These are phyloP conservation scores for Leucophenga varia DNA, from an alignment of 1,140 invertebrate genomes.

Conservation along the genomic window DNA sequence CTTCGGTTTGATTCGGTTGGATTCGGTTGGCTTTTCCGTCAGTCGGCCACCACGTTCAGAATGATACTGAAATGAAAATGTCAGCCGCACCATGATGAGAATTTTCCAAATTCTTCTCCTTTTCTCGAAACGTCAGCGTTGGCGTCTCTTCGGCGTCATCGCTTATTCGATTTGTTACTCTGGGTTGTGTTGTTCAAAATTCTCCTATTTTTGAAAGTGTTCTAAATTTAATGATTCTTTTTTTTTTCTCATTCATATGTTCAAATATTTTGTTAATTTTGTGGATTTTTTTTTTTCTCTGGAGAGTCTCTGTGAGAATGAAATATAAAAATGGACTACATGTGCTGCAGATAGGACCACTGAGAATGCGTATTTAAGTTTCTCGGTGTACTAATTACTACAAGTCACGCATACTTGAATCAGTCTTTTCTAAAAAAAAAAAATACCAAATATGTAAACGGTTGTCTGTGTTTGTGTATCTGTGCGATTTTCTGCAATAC, in stretches of 20 bases:
- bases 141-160: background rate
- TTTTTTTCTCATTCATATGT: too few species aligned
- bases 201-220: conserved; percentile 31
- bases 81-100: conserved; percentile 12
- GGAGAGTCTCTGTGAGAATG: too few species aligned
- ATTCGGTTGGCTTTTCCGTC: conserved; percentile 22
- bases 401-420: too few species aligned
- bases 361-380: too few species aligned
- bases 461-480: background rate
- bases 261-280: too few species aligned
- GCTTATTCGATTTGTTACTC: conserved; percentile 12
- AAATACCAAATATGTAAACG: too few species aligned
- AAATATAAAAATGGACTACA: too few species aligned
- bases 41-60: conserved; percentile 35
- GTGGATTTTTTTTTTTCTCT: too few species aligned
- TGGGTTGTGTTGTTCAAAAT: conserved; percentile 1
- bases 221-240: conserved; percentile 49
- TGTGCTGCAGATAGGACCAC: too few species aligned
- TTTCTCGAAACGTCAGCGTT: background rate
- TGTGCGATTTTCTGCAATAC: background rate
- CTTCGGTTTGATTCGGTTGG: conserved; percentile 20
- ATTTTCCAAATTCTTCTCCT: conserved; percentile 46
- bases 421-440: too few species aligned
- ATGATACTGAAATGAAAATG: conserved; percentile 46
- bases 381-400: too few species aligned